Conservation (phyloP, 1,140 invertebrate genomes). For the Hycleus cichorii region DNA sequence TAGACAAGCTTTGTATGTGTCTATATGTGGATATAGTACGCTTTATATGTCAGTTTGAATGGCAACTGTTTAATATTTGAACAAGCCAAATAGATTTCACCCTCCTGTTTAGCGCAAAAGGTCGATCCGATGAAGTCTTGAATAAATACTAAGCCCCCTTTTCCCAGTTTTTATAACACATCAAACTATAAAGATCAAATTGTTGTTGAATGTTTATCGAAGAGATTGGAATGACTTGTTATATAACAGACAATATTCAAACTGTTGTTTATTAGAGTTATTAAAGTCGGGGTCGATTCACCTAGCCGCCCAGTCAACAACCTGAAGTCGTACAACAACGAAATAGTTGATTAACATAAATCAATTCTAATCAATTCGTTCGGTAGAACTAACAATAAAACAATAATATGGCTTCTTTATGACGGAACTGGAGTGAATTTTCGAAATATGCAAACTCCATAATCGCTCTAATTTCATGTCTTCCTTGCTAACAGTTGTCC, state of each 20-base stretch:
- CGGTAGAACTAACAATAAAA: neutral
- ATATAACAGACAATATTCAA: constrained; percentile 10
- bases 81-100: constrained; percentile 22
- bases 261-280: constrained; percentile 1
- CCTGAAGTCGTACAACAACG: constrained; percentile 1
- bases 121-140: constrained; percentile 18
- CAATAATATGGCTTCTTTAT: neutral
- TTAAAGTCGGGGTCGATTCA: neutral
- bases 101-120: constrained; percentile 9
- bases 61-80: constrained; percentile 24
- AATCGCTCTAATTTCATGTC: too few species aligned
- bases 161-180: constrained; percentile 11
- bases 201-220: constrained; percentile 13
- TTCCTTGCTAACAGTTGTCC: neutral
- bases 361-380: neutral
- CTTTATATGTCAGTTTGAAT: constrained; percentile 19
- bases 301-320: neutral
- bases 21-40: neutral
- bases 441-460: too few species aligned
- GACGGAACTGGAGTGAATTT: neutral
- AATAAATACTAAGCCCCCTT: constrained; percentile 17
- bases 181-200: constrained; percentile 20
- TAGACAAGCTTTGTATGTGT: constrained; percentile 1
- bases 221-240: constrained; percentile 2
- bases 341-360: neutral